phyloP scores from a whole-genome alignment of 2,797 vertebrate genomes.

The Microctenopoma lineatum region DNA sequence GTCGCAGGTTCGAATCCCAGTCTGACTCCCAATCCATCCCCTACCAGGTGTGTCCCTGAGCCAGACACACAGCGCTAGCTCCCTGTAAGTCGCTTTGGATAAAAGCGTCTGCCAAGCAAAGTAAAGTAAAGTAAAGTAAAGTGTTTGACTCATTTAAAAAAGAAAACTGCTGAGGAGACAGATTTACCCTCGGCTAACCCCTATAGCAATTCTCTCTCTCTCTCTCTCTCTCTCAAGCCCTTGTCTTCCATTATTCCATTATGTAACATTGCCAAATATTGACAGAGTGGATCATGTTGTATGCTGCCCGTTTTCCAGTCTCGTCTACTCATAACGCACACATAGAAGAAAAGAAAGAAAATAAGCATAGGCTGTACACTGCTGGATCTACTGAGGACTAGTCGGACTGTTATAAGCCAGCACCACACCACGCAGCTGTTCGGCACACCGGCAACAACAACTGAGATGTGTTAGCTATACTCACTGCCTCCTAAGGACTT shows the following conservation, averaged over 20 bases:
- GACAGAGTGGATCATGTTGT: slow-evolving; percentile 52
- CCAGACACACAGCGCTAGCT: no score
- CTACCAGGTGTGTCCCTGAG: no score
- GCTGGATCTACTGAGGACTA: slow-evolving; percentile 16
- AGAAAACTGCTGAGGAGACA: slow-evolving; percentile 62
- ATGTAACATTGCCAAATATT: slow-evolving; percentile 64
- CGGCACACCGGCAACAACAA: slow-evolving; percentile 30
- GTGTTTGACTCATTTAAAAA: background rate
- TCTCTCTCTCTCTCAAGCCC: slow-evolving; percentile 17
- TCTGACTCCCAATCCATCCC: no score
- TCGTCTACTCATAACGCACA: slow-evolving; percentile 5
- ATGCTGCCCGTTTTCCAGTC: slow-evolving; percentile 20
- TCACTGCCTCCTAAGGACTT: slow-evolving; percentile 99
- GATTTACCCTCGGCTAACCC: slow-evolving; percentile 51
- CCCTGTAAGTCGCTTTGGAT: no score
- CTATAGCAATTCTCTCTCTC: slow-evolving; percentile 24
- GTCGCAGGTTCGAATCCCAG: no score
- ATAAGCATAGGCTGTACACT: slow-evolving; percentile 14
- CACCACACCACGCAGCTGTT: slow-evolving; percentile 30
- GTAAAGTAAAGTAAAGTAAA: no score
- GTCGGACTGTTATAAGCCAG: background rate
- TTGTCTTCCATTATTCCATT: slow-evolving; percentile 53
- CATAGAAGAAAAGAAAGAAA: slow-evolving; percentile 23
- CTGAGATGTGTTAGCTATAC: slow-evolving; percentile 77
- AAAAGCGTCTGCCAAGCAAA: no score